Evolutionary conservation across 2,888 invertebrate species (phyloP), one percentile per base, ranked within the genome.

Genomic region (Nomada flava): DNA sequence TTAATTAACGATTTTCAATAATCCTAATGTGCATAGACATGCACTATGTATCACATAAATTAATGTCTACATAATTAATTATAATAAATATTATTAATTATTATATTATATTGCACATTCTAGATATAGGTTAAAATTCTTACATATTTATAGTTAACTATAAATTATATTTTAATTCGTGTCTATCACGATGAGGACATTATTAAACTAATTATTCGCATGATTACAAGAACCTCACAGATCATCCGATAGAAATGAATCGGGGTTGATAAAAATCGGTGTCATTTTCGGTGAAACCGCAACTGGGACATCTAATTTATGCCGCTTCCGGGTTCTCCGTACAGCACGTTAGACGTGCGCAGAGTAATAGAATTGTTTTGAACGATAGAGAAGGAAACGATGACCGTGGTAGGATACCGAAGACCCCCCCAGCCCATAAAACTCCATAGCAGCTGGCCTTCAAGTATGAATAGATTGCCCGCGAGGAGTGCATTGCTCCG

Each of bases 401-500:
- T 85, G 87, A 81, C 70, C 76, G 69, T 79, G 74, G 82, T 81
- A 84, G 79, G 82, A 82, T 69, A 85, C 76, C 73, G 72, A 70
- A 84, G 85, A 87, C 80, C 63, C 76, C 7, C 73, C 62, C 71
- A 79, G 79, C 74, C 65, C 73, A 63, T 80, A 74, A 79, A 84
- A 77, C 76, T 73, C 50, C 76, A 62, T 57, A 81, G 85, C 88
- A 87, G 90, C 89, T 90, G 91, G 91, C 92, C 92, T 92, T 93
- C 91, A 71, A 86, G 87, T 90, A 91, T 90, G 92, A 91, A 93
- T 92, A 92, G 92, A 91, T 81, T 89, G 86, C 86, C 81, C 87
- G 83, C 86, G 86, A 89, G 86, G 93, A 93, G 92, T 92, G 92
- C 92, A 93, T 90, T 92, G 92, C 91, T 90, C 91, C 89, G 89